Conservation (phyloP, 2,113 vertebrate species). For the Craseonycteris thonglongyai region DNA sequence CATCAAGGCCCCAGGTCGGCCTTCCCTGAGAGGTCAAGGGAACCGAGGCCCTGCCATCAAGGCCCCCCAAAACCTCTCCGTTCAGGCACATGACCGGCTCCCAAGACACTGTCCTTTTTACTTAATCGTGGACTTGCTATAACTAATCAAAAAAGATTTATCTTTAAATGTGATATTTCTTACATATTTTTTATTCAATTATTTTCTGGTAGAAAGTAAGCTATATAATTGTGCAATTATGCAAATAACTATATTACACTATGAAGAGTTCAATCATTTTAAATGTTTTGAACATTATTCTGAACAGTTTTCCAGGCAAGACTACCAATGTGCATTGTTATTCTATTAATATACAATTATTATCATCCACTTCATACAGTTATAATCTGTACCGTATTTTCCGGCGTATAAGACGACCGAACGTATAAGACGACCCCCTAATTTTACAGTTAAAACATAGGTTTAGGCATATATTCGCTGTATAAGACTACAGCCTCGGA, state of each 20-base stretch:
- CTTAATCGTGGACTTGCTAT: background rate
- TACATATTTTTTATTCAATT: background rate
- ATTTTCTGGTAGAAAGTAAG: background rate
- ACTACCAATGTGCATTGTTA: background rate
- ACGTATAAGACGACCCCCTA: too few species aligned
- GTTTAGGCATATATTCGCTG: too few species aligned
- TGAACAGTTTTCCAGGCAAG: background rate
- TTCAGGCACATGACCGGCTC: too few species aligned
- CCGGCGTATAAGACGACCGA: too few species aligned
- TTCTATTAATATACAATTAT: background rate
- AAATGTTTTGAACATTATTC: background rate
- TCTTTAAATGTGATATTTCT: background rate
- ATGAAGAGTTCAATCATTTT: background rate
- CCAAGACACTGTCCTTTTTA: background rate
- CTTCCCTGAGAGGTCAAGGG: too few species aligned
- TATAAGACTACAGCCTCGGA: too few species aligned
- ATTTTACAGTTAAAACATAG: too few species aligned
- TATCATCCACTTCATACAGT: background rate
- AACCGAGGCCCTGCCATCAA: too few species aligned
- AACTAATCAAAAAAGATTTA: background rate
- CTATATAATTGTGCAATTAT: background rate
- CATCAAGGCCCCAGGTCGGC: too few species aligned
- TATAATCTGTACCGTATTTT: too few species aligned
- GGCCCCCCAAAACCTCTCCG: too few species aligned
- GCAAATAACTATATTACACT: background rate